Evolutionary conservation across 2,888 invertebrate species (phyloP).

Genomic region (Andrena chrysosceles): DNA sequence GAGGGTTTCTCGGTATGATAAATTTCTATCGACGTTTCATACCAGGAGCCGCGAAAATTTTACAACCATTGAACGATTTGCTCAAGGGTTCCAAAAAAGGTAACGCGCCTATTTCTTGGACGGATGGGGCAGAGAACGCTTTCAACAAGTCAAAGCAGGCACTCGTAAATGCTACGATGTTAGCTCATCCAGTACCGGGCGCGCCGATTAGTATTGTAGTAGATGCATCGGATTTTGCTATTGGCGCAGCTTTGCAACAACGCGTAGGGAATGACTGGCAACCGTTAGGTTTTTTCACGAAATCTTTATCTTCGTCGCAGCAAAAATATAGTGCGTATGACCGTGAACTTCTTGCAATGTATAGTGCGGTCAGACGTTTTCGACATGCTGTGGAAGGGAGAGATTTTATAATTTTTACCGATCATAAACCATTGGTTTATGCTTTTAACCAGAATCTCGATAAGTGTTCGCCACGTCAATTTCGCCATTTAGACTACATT

Average conservation of each 20-base stretch:
- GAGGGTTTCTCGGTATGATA: slow-evolving; percentile 78
- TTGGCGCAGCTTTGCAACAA: slow-evolving; percentile 56
- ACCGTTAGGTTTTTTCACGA: slow-evolving; percentile 7
- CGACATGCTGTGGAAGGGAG: background rate
- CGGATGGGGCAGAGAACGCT: slow-evolving; percentile 35
- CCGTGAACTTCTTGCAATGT: background rate
- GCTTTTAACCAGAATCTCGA: background rate
- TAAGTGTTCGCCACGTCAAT: background rate
- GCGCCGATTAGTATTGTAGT: slow-evolving; percentile 23
- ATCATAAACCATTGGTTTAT: slow-evolving; percentile 10
- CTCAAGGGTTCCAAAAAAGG: slow-evolving; percentile 61
- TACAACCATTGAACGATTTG: slow-evolving; percentile 21
- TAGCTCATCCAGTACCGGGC: slow-evolving; percentile 48
- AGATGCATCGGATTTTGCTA: slow-evolving; percentile 23
- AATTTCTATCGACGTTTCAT: slow-evolving; percentile 77
- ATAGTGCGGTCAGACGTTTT: background rate
- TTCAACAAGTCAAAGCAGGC: slow-evolving; percentile 21
- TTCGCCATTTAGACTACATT: background rate
- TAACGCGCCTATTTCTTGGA: slow-evolving; percentile 18
- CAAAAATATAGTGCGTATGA: background rate
- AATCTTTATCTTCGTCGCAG: background rate
- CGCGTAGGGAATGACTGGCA: slow-evolving; percentile 19
- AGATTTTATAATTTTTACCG: background rate
- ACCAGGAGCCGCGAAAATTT: background rate
- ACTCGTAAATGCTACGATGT: slow-evolving; percentile 33